Evolutionary conservation across 2,888 invertebrate species (phyloP).

Genomic region (Callosobruchus maculatus): DNA sequence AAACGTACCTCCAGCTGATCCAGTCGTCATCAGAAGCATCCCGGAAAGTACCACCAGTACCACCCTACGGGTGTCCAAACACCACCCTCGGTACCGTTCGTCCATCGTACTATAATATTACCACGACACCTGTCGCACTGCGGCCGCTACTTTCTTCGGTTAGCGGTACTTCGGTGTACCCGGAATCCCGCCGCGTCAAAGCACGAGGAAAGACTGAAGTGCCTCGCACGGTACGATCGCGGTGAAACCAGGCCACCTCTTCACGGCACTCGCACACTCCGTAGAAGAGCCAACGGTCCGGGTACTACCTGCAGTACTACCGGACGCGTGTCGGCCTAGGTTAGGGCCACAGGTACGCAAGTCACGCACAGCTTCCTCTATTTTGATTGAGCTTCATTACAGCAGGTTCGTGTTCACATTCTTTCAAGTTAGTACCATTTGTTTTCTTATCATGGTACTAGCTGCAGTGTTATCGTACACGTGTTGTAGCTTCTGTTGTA

Average conservation of each 20-base stretch:
- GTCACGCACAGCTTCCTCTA: not conserved
- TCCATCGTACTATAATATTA: not conserved
- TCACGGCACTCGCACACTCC: not conserved
- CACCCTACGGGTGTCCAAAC: not conserved
- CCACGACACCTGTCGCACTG: not conserved
- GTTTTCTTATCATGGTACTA: no score
- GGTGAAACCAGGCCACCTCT: not conserved
- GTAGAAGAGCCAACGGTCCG: not conserved
- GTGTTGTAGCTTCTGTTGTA: no score
- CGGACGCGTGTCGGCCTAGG: not conserved
- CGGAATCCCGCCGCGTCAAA: not conserved
- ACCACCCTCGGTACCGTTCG: not conserved
- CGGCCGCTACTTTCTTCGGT: not conserved
- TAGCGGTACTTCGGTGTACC: not conserved
- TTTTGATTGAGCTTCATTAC: not conserved
- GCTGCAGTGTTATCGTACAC: no score
- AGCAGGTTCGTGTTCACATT: no score
- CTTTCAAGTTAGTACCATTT: no score
- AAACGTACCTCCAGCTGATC: not conserved
- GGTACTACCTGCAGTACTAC: not conserved
- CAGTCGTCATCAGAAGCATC: not conserved
- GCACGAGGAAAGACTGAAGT: not conserved
- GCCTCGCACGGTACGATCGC: not conserved
- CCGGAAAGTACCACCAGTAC: not conserved
- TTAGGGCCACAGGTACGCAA: not conserved